Evolutionary conservation across 2,113 vertebrate species (phyloP).

Genomic region (Scolopax mira): DNA sequence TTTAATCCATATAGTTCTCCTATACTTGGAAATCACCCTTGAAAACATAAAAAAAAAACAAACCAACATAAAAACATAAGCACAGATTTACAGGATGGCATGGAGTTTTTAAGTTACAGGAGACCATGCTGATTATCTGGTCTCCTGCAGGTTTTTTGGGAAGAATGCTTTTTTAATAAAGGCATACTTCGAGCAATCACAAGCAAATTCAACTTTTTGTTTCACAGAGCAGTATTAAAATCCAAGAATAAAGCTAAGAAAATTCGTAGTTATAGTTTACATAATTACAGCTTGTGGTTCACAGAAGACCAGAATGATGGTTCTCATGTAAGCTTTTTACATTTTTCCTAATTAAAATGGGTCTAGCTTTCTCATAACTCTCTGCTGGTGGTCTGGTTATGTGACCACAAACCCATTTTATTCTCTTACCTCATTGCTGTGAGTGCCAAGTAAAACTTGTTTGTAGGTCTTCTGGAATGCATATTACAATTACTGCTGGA

Average conservation of each 20-base stretch:
- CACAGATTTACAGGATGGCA: background rate
- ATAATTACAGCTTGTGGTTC: constrained; percentile 7
- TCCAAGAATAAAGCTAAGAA: constrained; percentile 6
- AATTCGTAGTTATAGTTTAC: background rate
- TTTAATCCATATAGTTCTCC: background rate
- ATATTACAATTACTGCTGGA: constrained; percentile 31
- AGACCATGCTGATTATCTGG: background rate
- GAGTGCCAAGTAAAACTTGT: constrained; percentile 57
- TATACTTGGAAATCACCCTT: background rate
- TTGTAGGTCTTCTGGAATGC: constrained; percentile 52
- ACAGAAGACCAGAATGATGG: background rate
- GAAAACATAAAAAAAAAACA: background rate
- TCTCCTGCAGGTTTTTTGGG: background rate
- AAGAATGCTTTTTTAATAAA: background rate
- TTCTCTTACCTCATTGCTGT: constrained; percentile 61
- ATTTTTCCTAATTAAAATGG: constrained; percentile 39
- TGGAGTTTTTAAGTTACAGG: background rate
- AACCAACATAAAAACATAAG: background rate
- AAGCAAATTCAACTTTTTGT: background rate
- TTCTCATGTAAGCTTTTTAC: constrained; percentile 4
- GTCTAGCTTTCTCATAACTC: constrained; percentile 34
- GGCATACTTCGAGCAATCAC: background rate
- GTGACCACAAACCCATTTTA: constrained; percentile 53
- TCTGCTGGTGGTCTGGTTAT: constrained; percentile 51
- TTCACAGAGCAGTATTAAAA: background rate